Base-by-base conservation (phyloP, 2,113 vertebrate species). In the Cavia aperea region DNA sequence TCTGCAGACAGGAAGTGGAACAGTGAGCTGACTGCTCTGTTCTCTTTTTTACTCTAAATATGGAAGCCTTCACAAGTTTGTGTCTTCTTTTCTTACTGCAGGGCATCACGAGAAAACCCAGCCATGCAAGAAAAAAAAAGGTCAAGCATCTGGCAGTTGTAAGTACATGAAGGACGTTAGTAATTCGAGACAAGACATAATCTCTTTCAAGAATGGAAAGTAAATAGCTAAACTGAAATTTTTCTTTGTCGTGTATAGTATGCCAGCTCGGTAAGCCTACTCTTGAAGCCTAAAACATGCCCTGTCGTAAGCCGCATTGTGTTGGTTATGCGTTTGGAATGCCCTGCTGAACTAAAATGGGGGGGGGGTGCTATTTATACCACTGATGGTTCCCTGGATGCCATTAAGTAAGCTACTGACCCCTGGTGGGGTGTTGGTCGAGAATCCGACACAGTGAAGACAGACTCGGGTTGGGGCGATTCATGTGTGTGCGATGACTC, bases 101-200 rank as follows among this genome's bases (percentile, higher is more conserved):
- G 99, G 92, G 99, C 99, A 49, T 99, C 99, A 16, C 98, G 98
- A 97, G 99, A 99, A 97, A 99, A 98, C 95, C 98, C 99, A 95
- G 95, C 98, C 93, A 98, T 99, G 97, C 98, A 98, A 73, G 99
- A 99, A 97, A 99, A 99, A 98, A 99, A 99, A 97, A 98, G 99
- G 94, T 99, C 99, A 95, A 99, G 99, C 97, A 98, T 99, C 96
- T 99, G 99, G 99, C 99, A 99, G 93, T 99, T 99, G 99, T 99
- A 98, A 99, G 99, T 98, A 96, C 39, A 26, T 15, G 88, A 23
- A 26, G 23, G 73, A 81, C 60, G 16, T 43, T 72, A 84, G 93
- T 63, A 68, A 26, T 87, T 86, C 60, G 81, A 91, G 66, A 65
- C 7, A 31, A 85, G 86, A 95, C 2, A 70, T 2, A 79, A 36